Evolutionary conservation across 2,113 vertebrate species (phyloP).

Genomic region (Pteropus alecto): DNA sequence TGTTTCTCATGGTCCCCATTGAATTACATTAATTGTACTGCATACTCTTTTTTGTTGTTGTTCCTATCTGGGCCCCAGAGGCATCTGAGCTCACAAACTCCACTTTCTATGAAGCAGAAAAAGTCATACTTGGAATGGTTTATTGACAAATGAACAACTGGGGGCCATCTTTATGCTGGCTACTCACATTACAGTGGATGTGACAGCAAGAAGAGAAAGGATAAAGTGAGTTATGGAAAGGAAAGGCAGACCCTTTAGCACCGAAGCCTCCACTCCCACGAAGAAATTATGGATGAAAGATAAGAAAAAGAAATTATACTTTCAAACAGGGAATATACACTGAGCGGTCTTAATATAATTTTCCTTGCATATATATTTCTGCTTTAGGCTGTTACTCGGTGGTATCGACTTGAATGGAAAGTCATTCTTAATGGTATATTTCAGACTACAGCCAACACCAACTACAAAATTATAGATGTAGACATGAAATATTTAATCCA

Average conservation of each 20-base stretch:
- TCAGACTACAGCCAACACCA: neutral
- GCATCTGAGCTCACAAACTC: neutral
- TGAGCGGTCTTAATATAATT: neutral
- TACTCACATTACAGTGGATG: neutral
- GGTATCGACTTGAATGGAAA: constrained; percentile 22
- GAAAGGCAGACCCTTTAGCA: neutral
- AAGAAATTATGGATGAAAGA: constrained; percentile 7
- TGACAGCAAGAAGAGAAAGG: neutral
- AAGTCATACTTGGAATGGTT: neutral
- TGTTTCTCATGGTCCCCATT: neutral
- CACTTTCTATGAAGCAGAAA: neutral
- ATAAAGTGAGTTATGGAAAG: neutral
- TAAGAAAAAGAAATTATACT: neutral
- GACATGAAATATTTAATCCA: neutral
- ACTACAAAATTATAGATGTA: neutral
- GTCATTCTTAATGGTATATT: neutral
- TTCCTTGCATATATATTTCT: neutral
- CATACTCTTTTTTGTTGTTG: neutral
- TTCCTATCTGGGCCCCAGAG: neutral
- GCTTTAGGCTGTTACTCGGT: neutral
- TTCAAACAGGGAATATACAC: neutral
- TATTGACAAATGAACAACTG: neutral
- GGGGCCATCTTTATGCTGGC: neutral
- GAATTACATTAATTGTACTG: neutral
- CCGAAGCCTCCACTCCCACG: neutral